A percentile compares a stretch with the other conserved stretches of the same genome.
These are phyloP conservation scores for Scortum barcoo DNA, from an alignment of 2,113 vertebrate genomes.

Conservation along the genomic window DNA sequence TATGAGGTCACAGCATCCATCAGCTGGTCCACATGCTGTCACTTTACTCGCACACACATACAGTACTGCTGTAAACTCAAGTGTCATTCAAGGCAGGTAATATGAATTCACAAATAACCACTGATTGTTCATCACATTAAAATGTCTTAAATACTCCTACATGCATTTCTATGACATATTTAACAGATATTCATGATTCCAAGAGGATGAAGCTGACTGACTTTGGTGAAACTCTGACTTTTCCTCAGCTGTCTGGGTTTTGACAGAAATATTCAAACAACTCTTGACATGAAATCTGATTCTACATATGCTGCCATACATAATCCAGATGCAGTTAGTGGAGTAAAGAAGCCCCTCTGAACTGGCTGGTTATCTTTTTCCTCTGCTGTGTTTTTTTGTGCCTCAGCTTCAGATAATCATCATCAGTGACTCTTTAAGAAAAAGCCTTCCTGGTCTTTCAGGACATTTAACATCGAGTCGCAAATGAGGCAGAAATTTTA, in stretches of 20 bases:
- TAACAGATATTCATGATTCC: background rate
- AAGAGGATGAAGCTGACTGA: background rate
- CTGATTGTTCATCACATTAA: too few relatives aligned
- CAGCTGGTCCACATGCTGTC: conserved; percentile 42
- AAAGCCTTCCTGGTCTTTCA: background rate
- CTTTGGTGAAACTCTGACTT: background rate
- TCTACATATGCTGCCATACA: background rate
- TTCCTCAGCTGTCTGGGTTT: background rate
- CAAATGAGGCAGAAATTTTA: conserved; percentile 1
- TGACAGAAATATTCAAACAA: background rate
- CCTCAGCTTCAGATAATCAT: background rate
- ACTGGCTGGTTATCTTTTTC: background rate
- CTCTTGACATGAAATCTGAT: background rate
- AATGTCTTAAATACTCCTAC: too few relatives aligned
- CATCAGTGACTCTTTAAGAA: background rate
- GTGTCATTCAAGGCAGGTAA: conserved; percentile 18
- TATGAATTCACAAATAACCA: background rate
- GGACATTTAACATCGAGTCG: background rate
- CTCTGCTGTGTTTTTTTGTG: background rate
- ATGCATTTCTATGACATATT: background rate
- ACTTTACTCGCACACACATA: background rate
- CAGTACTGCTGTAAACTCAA: background rate
- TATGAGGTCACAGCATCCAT: conserved; percentile 47
- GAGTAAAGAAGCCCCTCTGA: background rate
- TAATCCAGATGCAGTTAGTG: background rate